Evolutionary conservation across 2,888 invertebrate genomes (phyloP), one percentile per base, ranked within the genome.

Genomic region (Pogonocherus hispidulus): DNA sequence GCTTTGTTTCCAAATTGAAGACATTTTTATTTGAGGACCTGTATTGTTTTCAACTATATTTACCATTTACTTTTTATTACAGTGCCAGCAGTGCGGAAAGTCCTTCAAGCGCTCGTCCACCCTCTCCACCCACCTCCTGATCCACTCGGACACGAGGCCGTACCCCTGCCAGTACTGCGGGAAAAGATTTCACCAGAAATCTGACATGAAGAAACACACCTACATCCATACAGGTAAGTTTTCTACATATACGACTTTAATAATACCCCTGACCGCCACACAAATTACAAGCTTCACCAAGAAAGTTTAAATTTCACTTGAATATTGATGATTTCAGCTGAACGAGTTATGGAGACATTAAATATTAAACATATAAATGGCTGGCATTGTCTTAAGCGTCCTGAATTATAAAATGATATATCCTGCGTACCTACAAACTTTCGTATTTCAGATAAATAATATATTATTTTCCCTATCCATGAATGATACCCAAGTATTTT

Each of bases 161-260:
- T 99, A 98, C 85, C 98, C 98, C 5, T 99, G 98, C 86, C 96
- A 96, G 86, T 99, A 96, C 87, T 99, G 98, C 86, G 98, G 98
- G 67, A 99, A 99, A 86, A 88, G 99, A 79, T 99, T 99, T 87
- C 99, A 99, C 85, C 99, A 99, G 87, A 99, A 99, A 86, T 97
- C 97, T 65, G 99, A 99, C 87, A 99, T 99, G 99, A 99, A 99
- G 88, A 99, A 99, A 83, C 99, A 99, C 87, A 99, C 98, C 32
- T 99, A 98, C 85, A 98, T 94, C 73, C 94, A 94, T 84, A 94
- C 94, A 81, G 94, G 94, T 94, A 83, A 91, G 93, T 71, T 23
- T 46, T 56, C 56, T 32, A 32, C 22, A 19, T 32, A 54, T 63
- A 22, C 51, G 44, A 19, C 44, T 27, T 52, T 71, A 72, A 69